These are phyloP conservation scores for Dusona sp. DNA, from an alignment of 2,888 invertebrate species.

Conservation along the genomic window DNA sequence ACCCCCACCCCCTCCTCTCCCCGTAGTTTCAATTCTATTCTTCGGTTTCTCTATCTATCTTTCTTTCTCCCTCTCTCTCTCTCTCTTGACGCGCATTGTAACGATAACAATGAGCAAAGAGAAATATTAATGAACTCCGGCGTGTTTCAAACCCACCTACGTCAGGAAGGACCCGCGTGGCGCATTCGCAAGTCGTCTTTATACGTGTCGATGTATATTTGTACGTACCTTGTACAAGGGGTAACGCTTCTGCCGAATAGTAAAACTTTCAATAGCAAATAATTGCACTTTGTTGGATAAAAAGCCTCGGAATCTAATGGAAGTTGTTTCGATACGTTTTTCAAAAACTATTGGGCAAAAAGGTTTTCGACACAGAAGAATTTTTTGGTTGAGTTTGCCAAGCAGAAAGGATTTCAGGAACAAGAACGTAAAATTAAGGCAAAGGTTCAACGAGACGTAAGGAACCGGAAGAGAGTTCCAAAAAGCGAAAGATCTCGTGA, in stretches of 20 bases:
- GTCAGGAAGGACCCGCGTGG: slow-evolving; percentile 3
- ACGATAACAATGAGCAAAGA: slow-evolving; percentile 85
- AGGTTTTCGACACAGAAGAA: not conserved
- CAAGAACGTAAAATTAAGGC: not conserved
- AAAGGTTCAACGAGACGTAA: not conserved
- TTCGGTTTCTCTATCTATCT: slow-evolving; percentile 1
- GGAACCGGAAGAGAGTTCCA: not conserved
- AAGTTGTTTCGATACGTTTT: not conserved
- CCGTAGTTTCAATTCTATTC: slow-evolving; percentile 22
- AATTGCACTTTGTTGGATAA: not conserved
- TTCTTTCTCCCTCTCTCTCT: not conserved
- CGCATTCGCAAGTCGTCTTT: not conserved
- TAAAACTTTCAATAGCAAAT: not conserved
- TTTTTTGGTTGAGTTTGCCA: not conserved
- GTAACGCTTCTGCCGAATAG: not conserved
- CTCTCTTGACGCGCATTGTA: slow-evolving; percentile 76
- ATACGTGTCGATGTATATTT: not conserved
- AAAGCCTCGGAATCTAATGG: not conserved
- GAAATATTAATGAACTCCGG: slow-evolving; percentile 86
- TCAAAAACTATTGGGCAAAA: not conserved
- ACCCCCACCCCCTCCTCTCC: not conserved
- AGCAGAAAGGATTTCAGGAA: not conserved
- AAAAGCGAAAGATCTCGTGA: slow-evolving; percentile 9
- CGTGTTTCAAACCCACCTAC: slow-evolving; percentile 76
- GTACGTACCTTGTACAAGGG: not conserved